Conservation (phyloP, 2,113 vertebrate species). For the Isichthys henryi region DNA sequence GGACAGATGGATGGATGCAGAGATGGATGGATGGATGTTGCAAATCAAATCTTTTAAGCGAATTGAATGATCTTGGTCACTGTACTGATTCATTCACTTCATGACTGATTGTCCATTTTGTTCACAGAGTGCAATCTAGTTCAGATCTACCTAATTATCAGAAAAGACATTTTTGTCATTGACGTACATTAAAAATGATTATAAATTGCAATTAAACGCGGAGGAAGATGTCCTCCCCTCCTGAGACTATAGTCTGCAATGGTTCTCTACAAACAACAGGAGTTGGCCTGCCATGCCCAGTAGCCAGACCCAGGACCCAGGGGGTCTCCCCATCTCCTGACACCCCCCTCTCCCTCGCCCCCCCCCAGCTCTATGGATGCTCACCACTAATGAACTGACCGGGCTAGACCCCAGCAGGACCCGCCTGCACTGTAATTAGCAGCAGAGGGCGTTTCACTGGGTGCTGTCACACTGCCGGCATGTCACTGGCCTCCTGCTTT, state of each 20-base stretch:
- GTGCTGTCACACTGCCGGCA: background rate
- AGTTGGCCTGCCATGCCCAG: background rate
- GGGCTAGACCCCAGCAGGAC: background rate
- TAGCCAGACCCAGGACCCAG: background rate
- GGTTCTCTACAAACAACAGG: background rate
- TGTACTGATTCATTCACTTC: too few species aligned
- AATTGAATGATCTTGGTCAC: background rate
- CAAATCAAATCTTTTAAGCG: background rate
- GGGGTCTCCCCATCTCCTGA: background rate
- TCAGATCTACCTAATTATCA: background rate
- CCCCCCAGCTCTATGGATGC: background rate
- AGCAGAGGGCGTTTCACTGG: background rate
- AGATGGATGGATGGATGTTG: background rate
- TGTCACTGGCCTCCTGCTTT: background rate
- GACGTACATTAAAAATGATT: background rate
- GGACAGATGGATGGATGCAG: background rate
- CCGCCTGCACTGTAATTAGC: background rate
- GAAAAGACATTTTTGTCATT: background rate
- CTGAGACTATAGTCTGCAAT: background rate
- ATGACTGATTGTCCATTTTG: background rate
- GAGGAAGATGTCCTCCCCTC: background rate
- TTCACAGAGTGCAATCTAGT: background rate
- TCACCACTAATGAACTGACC: background rate
- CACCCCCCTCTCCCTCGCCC: background rate
- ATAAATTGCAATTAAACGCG: background rate